Evolutionary conservation across 2,888 invertebrate genomes (phyloP), one percentile per base, ranked within the genome.

Genomic region (Cerastoderma edule): DNA sequence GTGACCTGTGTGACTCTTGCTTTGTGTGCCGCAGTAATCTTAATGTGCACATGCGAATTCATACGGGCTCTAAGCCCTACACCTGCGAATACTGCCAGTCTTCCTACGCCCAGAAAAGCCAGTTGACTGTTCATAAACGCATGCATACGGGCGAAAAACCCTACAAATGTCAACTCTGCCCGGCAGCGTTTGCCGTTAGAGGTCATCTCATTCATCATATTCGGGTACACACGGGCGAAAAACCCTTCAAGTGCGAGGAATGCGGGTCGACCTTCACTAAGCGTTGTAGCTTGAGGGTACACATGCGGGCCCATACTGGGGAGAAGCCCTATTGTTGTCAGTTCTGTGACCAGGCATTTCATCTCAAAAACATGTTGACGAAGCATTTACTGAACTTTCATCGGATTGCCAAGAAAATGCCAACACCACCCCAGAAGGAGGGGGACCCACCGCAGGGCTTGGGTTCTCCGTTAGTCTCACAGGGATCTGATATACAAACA

Each of bases 11-110:
- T 24, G 60, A 60, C 13, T n/a, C 60, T 0, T 33, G 39, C 27
- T 60, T 60, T 60, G 60, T 60, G 60, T 60, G 60, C 27, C 35
- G 60, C 13, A 60, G 60, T 60, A 60, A 60, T 22, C 39, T 60
- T 1, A 60, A 60, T 24, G 60, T 60, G 22, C 60, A 60, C 27
- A 60, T 33, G 33, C 35, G 60, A 6, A 60, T 60, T 27, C 60
- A 60, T 24, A 60, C 60, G 24, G 60, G 60, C 19, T n/a, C 60
- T n/a, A 60, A 60, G 39, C 60, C 60, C 5, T 60, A 60, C 33
- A 33, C 33, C 10, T 60, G 60, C 39, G 60, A 60, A 32, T 60
- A 39, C n/a, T 60, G 60, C 13, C 22, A 60, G 13, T 19, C 35
- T 3, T 60, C 35, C 5, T 60, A 60, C 39, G 35, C 60, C 2